phyloP scores from a whole-genome alignment of 1,140 invertebrate species.

The Bombus terrestris region DNA sequence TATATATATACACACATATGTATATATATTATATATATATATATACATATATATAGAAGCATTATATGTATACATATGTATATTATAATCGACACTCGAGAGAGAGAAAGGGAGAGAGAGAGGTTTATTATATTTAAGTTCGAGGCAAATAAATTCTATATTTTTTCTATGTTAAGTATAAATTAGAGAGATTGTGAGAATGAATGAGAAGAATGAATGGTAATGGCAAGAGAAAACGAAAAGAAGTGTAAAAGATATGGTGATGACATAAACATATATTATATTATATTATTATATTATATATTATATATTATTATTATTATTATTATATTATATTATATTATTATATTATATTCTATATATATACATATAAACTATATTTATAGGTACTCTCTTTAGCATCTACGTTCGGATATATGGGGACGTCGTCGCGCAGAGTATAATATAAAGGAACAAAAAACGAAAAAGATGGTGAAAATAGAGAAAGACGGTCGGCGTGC shows the following conservation, averaged over 20 bases:
- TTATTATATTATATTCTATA: slow-evolving; percentile 63
- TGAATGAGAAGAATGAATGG: slow-evolving; percentile 28
- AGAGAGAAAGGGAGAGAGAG: slow-evolving; percentile 52
- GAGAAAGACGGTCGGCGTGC: slow-evolving; percentile 48
- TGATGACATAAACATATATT: slow-evolving; percentile 68
- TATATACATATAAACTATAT: slow-evolving; percentile 79
- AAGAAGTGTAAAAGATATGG: slow-evolving; percentile 63
- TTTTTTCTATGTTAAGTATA: slow-evolving; percentile 83
- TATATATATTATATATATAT: slow-evolving; percentile 1
- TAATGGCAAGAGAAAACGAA: slow-evolving; percentile 57
- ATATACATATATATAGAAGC: slow-evolving; percentile 14
- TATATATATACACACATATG: slow-evolving; percentile 24
- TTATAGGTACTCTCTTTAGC: slow-evolving; percentile 80
- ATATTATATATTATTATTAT: slow-evolving; percentile 53
- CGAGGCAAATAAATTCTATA: slow-evolving; percentile 81
- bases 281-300: slow-evolving; percentile 55
- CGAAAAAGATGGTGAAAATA: slow-evolving; percentile 25
- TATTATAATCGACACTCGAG: slow-evolving; percentile 72
- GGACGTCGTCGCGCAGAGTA: slow-evolving; percentile 43
- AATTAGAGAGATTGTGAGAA: slow-evolving; percentile 64
- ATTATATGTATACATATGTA: slow-evolving; percentile 30
- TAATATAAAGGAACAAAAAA: slow-evolving; percentile 44
- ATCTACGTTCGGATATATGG: slow-evolving; percentile 75
- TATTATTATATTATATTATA: slow-evolving; percentile 60
- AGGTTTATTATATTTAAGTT: slow-evolving; percentile 81